phyloP scores from a whole-genome alignment of 2,113 vertebrate genomes.

The Lethenteron camtschaticum region DNA sequence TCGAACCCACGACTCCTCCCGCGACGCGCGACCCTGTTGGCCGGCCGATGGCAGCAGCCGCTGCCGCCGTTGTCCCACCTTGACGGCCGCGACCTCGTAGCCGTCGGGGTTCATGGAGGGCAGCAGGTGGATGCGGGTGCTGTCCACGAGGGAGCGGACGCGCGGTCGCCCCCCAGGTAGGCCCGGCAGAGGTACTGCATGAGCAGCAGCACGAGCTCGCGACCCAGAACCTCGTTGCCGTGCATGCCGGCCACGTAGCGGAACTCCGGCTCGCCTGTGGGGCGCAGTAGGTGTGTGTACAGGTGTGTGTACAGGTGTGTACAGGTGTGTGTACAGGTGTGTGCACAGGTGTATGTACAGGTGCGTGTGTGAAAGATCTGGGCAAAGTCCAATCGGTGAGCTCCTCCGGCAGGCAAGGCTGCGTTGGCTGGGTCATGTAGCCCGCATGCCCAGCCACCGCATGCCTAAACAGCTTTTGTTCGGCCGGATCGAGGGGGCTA shows the following conservation, averaged over 20 bases:
- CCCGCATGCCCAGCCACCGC: too few relatives aligned
- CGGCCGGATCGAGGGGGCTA: too few relatives aligned
- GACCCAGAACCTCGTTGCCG: constrained; percentile 70
- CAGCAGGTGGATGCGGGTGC: constrained; percentile 60
- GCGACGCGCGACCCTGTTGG: neutral
- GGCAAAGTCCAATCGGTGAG: too few relatives aligned
- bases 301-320: too few relatives aligned
- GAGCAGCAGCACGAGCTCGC: constrained; percentile 64
- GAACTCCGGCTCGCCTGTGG: constrained; percentile 71
- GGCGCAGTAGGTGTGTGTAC: neutral
- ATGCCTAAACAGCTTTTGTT: too few relatives aligned
- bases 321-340: too few relatives aligned
- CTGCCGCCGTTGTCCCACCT: constrained; percentile 21
- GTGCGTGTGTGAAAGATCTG: too few relatives aligned
- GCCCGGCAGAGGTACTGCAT: constrained; percentile 74
- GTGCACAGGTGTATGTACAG: too few relatives aligned
- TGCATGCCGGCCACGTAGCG: constrained; percentile 93
- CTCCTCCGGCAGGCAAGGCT: too few relatives aligned
- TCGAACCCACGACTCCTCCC: neutral
- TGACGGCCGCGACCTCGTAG: constrained; percentile 44
- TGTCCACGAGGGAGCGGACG: constrained; percentile 39
- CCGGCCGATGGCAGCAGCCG: neutral
- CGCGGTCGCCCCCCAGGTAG: constrained; percentile 44
- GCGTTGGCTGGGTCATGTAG: too few relatives aligned
- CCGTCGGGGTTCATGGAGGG: constrained; percentile 92